A percentile compares a stretch with the other conserved stretches of the same genome.
Conservation (phyloP, 2,888 invertebrate species). For the Amphipyra tragopoginis region DNA sequence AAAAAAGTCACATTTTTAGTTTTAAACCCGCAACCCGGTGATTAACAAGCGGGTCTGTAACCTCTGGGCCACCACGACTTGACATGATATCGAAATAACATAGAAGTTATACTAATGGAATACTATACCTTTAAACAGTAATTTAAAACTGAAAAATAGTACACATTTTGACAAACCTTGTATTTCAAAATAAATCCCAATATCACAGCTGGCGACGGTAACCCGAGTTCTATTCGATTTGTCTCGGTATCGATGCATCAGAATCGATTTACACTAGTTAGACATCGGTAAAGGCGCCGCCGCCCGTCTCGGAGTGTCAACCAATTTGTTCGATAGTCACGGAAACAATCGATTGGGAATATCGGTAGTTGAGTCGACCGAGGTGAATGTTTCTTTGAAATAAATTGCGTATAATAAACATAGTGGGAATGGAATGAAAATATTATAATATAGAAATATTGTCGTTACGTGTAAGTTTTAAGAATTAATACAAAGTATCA, state of each 20-base stretch:
- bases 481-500: too few species aligned
- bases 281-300: conserved; percentile 71
- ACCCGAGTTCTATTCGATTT: conserved; percentile 56
- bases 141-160: too few species aligned
- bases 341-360: conserved; percentile 66
- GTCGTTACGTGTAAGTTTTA: too few species aligned
- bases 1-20: too few species aligned
- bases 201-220: conserved; percentile 24
- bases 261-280: conserved; percentile 79
- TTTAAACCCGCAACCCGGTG: too few species aligned
- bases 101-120: too few species aligned
- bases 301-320: conserved; percentile 65
- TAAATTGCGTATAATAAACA: conserved; percentile 11
- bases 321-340: conserved; percentile 73
- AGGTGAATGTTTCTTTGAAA: conserved; percentile 37
- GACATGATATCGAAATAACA: too few species aligned
- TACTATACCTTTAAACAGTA: too few species aligned
- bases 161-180: background rate
- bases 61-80: too few species aligned
- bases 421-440: background rate
- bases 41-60: too few species aligned
- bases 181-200: background rate
- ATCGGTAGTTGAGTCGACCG: conserved; percentile 50
- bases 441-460: background rate
- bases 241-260: conserved; percentile 68